Base-by-base conservation (phyloP, 2,888 invertebrate genomes). In the Archips xylosteana region DNA sequence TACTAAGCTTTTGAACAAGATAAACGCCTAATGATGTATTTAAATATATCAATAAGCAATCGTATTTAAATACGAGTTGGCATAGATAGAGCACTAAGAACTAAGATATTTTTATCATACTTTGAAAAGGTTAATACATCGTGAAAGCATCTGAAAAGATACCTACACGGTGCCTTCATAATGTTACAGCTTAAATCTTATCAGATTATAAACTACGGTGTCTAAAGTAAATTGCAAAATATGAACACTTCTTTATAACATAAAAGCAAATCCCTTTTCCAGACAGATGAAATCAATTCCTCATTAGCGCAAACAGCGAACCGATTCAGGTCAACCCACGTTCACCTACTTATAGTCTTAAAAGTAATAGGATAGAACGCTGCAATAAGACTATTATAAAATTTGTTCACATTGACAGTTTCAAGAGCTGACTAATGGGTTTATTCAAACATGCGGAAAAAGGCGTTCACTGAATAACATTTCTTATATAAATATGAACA, bases 371-470 rank as follows among this genome's bases (percentile, higher is more conserved):
- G 78, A 77, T 77, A 72, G 68, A 69, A 61, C 78, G 75, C 2
- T 23, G 15, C 54, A 23, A 15, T n/a, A 54, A 23, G 15, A 54
- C 54, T n/a, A 77, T 82, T 82, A 79, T 71, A 54, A 73, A 77
- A 80, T 81, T 69, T 76, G 79, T 51, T 36, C 54, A 39, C 69
- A 61, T 60, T 70, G 61, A 57, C 60, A 62, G 10, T 32, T 62
- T 23, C 54, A 39, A 49, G 71, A 78, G 77, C 81, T 79, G 83
- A 80, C 80, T 82, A 85, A 87, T 85, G 84, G 84, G 81, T 70
- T 76, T 73, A 81, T 80, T 81, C 81, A 81, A 85, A 82, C 80
- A 79, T 78, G 78, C 76, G 68, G 80, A 82, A 80, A 83, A 84
- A 81, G 78, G 77, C 57, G 67, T 63, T 49, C 57, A 4, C 12